Evolutionary conservation across 2,888 invertebrate genomes (phyloP).

Genomic region (Eristalis pertinax): DNA sequence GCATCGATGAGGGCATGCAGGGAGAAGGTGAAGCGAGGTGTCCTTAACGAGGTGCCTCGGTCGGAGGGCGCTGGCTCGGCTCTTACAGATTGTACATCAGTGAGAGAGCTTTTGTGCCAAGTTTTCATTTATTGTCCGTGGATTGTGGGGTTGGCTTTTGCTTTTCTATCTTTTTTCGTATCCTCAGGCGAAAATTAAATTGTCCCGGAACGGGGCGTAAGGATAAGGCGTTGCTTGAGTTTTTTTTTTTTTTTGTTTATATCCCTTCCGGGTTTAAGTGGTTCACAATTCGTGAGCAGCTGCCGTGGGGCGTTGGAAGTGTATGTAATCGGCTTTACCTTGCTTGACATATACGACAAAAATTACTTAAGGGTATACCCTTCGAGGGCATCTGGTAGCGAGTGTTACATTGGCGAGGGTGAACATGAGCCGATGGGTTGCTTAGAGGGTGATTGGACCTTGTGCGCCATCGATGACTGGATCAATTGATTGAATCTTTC

Average conservation of each 20-base stretch:
- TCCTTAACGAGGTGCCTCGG: background rate
- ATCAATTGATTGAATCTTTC: too few species aligned
- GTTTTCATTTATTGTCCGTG: constrained; percentile 19
- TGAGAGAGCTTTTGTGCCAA: constrained; percentile 21
- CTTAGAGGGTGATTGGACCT: too few species aligned
- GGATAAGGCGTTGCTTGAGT: background rate
- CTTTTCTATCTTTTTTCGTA: background rate
- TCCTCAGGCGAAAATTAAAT: constrained; percentile 55
- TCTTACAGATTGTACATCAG: constrained; percentile 13
- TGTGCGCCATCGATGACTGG: too few species aligned
- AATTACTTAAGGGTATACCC: background rate
- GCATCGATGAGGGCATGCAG: constrained; percentile 57
- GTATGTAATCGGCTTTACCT: background rate
- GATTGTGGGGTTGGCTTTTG: constrained; percentile 2
- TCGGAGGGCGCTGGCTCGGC: constrained; percentile 7
- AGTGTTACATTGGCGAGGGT: background rate
- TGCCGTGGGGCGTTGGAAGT: background rate
- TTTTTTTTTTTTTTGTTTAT: background rate
- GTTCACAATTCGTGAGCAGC: background rate
- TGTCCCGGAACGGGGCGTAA: background rate
- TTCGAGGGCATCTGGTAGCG: background rate
- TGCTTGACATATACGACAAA: background rate
- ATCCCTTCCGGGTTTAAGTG: constrained; percentile 7
- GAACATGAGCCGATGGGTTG: too few species aligned
- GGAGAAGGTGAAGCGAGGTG: constrained; percentile 5